A percentile compares a stretch with the other conserved stretches of the same genome.
Conservation (phyloP, 2,888 invertebrate genomes). For the Drosophila imparisetae region DNA sequence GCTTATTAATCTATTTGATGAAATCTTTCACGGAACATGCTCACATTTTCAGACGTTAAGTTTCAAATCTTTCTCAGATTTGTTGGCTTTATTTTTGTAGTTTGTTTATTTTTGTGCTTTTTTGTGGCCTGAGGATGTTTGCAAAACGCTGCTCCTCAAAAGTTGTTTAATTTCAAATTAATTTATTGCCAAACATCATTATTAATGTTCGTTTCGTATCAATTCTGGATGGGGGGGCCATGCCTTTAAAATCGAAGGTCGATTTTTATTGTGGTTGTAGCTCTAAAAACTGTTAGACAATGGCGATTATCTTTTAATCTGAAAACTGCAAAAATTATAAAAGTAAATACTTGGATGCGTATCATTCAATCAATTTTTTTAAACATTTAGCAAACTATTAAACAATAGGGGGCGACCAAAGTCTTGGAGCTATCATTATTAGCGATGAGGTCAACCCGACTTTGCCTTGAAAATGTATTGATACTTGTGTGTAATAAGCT, state of each 20-base stretch:
- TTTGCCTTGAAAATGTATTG: constrained; percentile 10
- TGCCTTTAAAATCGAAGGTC: constrained; percentile 45
- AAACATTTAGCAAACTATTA: constrained; percentile 23
- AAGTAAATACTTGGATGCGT: constrained; percentile 39
- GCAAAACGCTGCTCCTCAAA: constrained; percentile 39
- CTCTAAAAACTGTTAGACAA: constrained; percentile 47
- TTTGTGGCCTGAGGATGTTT: constrained; percentile 46
- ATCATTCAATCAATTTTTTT: constrained; percentile 63
- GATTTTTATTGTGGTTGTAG: constrained; percentile 20
- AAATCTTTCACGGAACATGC: constrained; percentile 62
- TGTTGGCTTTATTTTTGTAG: constrained; percentile 25
- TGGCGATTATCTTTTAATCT: constrained; percentile 62
- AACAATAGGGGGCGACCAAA: constrained; percentile 36
- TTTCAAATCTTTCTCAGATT: constrained; percentile 43
- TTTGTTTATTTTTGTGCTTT: constrained; percentile 27
- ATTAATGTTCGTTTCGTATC: constrained; percentile 52
- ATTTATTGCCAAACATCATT: constrained; percentile 59
- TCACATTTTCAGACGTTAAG: constrained; percentile 58
- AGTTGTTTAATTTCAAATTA: constrained; percentile 52
- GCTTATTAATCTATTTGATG: constrained; percentile 77
- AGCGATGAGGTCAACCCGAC: constrained; percentile 51
- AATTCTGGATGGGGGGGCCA: constrained; percentile 12
- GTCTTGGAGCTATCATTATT: constrained; percentile 18
- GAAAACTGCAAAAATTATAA: constrained; percentile 37
- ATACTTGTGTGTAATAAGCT: constrained; percentile 38